Conservation (phyloP, 1,140 invertebrate species). For the Mylabris phalerata region DNA sequence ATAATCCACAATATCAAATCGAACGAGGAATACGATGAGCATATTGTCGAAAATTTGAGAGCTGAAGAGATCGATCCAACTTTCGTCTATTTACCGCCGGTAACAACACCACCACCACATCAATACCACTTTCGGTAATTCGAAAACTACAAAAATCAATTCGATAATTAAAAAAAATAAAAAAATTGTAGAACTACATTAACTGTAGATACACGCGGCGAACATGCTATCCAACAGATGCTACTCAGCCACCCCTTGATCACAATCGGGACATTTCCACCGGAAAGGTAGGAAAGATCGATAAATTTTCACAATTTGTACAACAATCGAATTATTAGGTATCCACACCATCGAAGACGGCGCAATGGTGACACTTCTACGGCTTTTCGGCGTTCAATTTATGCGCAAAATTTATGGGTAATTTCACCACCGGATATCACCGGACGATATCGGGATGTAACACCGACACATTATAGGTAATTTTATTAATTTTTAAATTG, state of each 20-base stretch:
- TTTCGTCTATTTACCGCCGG: slow-evolving; percentile 29
- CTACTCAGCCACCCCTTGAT: slow-evolving; percentile 46
- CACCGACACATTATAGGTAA: slow-evolving; percentile 68
- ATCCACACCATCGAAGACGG: slow-evolving; percentile 19
- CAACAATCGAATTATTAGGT: not conserved
- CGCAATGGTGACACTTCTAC: slow-evolving; percentile 28
- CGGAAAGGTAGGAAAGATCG: slow-evolving; percentile 13
- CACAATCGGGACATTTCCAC: slow-evolving; percentile 23
- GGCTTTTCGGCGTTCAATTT: slow-evolving; percentile 59
- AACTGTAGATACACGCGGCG: slow-evolving; percentile 48
- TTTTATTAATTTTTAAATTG: slow-evolving; percentile 11
- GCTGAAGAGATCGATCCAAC: slow-evolving; percentile 25
- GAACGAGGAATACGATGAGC: slow-evolving; percentile 81
- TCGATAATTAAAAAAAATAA: not conserved
- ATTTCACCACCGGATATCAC: slow-evolving; percentile 56
- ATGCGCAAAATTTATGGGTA: slow-evolving; percentile 71
- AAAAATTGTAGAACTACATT: slow-evolving; percentile 47
- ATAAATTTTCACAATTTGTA: too few relatives aligned
- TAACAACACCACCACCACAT: slow-evolving; percentile 28
- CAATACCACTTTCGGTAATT: slow-evolving; percentile 40
- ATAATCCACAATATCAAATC: slow-evolving; percentile 90
- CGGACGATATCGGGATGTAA: slow-evolving; percentile 61
- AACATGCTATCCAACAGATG: slow-evolving; percentile 49
- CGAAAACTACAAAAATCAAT: not conserved
- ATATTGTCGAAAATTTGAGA: slow-evolving; percentile 41